A percentile compares a stretch with the other conserved stretches of the same genome.
Conservation (phyloP, 2,888 invertebrate genomes). For the Tiliacea aurago region DNA sequence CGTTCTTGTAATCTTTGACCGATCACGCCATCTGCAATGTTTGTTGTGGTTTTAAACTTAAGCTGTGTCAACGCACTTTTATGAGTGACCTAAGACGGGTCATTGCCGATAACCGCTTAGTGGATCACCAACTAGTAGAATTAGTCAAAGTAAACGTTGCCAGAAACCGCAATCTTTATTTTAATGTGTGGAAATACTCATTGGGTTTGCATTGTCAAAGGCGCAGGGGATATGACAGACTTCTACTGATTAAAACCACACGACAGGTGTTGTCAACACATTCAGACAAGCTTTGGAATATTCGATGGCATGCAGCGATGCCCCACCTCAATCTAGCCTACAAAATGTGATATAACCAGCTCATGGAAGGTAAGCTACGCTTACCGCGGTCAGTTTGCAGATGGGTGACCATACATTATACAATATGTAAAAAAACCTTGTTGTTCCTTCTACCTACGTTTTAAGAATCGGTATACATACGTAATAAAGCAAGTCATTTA, state of each 20-base stretch:
- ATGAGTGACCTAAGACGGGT: conserved; percentile 15
- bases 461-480: too few species aligned
- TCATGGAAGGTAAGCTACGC: too few species aligned
- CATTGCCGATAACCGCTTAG: conserved; percentile 24
- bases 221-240: too few species aligned
- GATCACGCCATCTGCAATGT: conserved; percentile 43
- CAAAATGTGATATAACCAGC: too few species aligned
- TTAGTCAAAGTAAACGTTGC: background rate
- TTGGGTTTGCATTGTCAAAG: background rate
- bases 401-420: too few species aligned
- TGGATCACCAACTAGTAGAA: background rate
- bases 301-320: background rate
- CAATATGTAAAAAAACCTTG: too few species aligned
- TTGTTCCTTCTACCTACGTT: too few species aligned
- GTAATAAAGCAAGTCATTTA: too few species aligned
- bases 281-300: background rate
- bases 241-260: background rate
- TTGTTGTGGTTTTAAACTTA: conserved; percentile 12
- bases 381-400: too few species aligned
- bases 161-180: background rate
- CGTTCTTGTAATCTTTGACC: conserved; percentile 39
- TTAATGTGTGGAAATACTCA: background rate
- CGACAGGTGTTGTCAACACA: background rate
- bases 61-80: conserved; percentile 39
- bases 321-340: too few species aligned